phyloP scores from a whole-genome alignment of 2,888 invertebrate genomes.

The Schizaphis graminum region DNA sequence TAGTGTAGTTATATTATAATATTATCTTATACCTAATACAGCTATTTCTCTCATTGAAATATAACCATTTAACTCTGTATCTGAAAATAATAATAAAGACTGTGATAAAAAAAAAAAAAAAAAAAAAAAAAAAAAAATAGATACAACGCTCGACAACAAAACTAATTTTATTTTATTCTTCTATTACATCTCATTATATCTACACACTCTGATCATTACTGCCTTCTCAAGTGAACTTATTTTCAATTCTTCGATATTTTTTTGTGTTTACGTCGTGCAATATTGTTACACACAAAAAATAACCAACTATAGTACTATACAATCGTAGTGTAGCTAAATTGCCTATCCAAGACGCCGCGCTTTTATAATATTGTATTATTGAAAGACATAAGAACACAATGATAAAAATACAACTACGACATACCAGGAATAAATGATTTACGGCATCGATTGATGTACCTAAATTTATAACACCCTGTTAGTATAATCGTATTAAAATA shows the following conservation, averaged over 20 bases:
- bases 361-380: background rate
- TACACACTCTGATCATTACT: background rate
- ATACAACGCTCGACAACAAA: background rate
- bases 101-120: background rate
- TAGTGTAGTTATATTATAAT: background rate
- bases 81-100: background rate
- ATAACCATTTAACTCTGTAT: background rate
- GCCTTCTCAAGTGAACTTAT: background rate
- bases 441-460: background rate
- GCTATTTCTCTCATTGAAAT: background rate
- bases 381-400: background rate
- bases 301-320: background rate
- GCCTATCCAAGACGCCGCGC: background rate
- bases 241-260: background rate
- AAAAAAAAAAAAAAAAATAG: background rate
- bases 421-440: background rate
- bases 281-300: background rate
- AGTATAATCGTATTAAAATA: background rate
- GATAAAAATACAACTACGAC: background rate
- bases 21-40: background rate
- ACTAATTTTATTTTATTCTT: background rate
- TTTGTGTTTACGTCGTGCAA: background rate
- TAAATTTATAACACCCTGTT: background rate
- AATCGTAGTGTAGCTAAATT: background rate
- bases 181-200: background rate